Conservation (phyloP, 2,113 vertebrate genomes). For the Symphodus melops region DNA sequence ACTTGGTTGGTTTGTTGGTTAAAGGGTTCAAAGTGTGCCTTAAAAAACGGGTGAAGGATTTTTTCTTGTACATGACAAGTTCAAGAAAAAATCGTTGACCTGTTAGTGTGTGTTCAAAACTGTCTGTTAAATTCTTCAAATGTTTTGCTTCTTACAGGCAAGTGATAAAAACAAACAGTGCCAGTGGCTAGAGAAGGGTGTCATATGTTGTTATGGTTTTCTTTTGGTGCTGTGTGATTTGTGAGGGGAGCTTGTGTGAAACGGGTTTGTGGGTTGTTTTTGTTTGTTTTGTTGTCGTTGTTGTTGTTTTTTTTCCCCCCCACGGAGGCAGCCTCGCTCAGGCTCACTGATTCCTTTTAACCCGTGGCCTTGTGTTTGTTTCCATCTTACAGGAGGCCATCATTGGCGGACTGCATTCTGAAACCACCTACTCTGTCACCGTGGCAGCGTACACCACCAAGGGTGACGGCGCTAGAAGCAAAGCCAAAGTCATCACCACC, state of each 20-base stretch:
- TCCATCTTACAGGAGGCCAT: slow-evolving; percentile 87
- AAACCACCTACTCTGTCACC: slow-evolving; percentile 95
- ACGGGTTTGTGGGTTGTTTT: slow-evolving; percentile 1
- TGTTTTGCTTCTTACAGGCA: slow-evolving; percentile 36
- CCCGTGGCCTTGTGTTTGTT: slow-evolving; percentile 30
- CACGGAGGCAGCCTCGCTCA: slow-evolving; percentile 10
- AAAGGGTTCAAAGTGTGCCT: slow-evolving; percentile 68
- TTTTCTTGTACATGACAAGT: slow-evolving; percentile 72
- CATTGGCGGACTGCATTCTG: slow-evolving; percentile 91
- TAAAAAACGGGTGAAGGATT: slow-evolving; percentile 28
- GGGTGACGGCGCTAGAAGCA: slow-evolving; percentile 96
- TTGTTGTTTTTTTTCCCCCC: neutral
- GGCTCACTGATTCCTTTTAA: slow-evolving; percentile 24
- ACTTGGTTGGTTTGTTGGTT: slow-evolving; percentile 67
- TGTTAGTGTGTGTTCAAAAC: slow-evolving; percentile 36
- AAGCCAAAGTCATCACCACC: slow-evolving; percentile 94
- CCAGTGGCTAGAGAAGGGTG: slow-evolving; percentile 38
- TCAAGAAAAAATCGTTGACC: slow-evolving; percentile 70
- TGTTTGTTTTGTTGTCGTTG: too few species aligned
- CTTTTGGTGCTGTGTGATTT: slow-evolving; percentile 58
- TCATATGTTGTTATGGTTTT: slow-evolving; percentile 31
- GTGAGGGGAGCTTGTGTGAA: slow-evolving; percentile 58
- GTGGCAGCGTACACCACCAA: slow-evolving; percentile 98
- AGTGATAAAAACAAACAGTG: slow-evolving; percentile 17
- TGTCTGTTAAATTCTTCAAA: slow-evolving; percentile 38